Evolutionary conservation across 2,888 invertebrate species (phyloP).

Genomic region (Koerneria pararmatus): DNA sequence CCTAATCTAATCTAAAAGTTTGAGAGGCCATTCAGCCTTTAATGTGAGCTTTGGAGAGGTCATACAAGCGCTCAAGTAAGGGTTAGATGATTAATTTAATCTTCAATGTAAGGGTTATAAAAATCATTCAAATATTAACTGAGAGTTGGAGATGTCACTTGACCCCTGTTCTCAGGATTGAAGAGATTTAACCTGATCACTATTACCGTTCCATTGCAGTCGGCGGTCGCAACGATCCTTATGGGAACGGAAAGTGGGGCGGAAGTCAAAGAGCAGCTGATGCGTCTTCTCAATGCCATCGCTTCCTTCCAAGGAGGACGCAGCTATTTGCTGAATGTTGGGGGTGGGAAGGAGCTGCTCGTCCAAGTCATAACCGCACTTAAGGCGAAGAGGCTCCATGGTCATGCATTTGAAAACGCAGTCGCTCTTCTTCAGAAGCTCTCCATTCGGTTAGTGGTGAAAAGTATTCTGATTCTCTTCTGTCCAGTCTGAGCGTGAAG

Average conservation of each 20-base stretch:
- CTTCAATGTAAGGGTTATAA: not conserved
- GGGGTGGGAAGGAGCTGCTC: slow-evolving; percentile 31
- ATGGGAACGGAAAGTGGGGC: slow-evolving; percentile 24
- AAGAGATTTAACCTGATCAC: not conserved
- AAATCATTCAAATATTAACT: not conserved
- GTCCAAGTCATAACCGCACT: slow-evolving; percentile 32
- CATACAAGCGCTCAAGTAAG: too few relatives aligned
- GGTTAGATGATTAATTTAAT: not conserved
- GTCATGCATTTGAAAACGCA: slow-evolving; percentile 35
- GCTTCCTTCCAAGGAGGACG: slow-evolving; percentile 40
- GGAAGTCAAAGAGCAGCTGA: slow-evolving; percentile 36
- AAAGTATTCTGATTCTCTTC: too few relatives aligned
- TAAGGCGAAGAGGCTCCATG: slow-evolving; percentile 31
- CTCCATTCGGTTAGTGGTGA: slow-evolving; percentile 30
- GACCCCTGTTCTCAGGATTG: slow-evolving; percentile 17
- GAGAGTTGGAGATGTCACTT: not conserved
- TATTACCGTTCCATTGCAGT: slow-evolving; percentile 29
- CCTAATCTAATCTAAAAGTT: too few relatives aligned
- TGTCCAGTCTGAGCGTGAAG: too few relatives aligned
- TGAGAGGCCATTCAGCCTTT: too few relatives aligned
- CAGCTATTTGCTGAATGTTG: slow-evolving; percentile 35
- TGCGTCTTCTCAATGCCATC: slow-evolving; percentile 30
- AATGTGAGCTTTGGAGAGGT: too few relatives aligned
- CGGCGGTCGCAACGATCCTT: slow-evolving; percentile 34
- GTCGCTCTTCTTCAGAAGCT: slow-evolving; percentile 41